A percentile compares a stretch with the other conserved stretches of the same genome.
Evolutionary conservation across 2,113 vertebrate species (phyloP).

Genomic region (Leucoraja erinaceus): DNA sequence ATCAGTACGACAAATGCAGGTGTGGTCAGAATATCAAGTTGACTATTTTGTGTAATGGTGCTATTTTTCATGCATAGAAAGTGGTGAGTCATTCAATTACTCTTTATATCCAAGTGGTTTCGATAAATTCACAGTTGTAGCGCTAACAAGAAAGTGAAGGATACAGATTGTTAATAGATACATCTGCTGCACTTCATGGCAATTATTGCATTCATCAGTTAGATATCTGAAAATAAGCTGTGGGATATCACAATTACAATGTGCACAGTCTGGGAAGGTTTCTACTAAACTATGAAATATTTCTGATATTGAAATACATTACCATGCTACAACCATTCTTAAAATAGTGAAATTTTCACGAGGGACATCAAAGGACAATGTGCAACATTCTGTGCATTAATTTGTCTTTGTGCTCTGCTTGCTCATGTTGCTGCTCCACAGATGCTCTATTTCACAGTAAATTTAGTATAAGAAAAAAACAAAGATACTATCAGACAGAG

Average conservation of each 20-base stretch:
- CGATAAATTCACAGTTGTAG: background rate
- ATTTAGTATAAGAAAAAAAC: background rate
- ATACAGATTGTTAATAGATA: background rate
- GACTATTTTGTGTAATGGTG: background rate
- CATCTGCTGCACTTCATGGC: background rate
- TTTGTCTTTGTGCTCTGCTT: background rate
- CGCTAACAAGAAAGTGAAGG: background rate
- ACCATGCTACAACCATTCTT: background rate
- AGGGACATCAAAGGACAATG: no score
- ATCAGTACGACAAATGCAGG: background rate
- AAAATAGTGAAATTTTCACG: background rate
- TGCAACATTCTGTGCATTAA: background rate
- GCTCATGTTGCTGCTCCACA: background rate
- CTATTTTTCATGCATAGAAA: background rate
- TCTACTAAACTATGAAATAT: background rate
- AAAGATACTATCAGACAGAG: no score
- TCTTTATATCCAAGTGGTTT: background rate
- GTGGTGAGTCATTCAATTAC: conserved; percentile 3
- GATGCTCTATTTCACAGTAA: background rate
- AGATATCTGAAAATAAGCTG: background rate
- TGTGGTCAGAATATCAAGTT: background rate
- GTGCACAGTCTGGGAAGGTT: background rate
- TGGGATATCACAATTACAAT: no score
- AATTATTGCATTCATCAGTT: background rate
- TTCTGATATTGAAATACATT: background rate